phyloP scores from a whole-genome alignment of 2,888 invertebrate genomes.

The Stenoptilia bipunctidactyla region DNA sequence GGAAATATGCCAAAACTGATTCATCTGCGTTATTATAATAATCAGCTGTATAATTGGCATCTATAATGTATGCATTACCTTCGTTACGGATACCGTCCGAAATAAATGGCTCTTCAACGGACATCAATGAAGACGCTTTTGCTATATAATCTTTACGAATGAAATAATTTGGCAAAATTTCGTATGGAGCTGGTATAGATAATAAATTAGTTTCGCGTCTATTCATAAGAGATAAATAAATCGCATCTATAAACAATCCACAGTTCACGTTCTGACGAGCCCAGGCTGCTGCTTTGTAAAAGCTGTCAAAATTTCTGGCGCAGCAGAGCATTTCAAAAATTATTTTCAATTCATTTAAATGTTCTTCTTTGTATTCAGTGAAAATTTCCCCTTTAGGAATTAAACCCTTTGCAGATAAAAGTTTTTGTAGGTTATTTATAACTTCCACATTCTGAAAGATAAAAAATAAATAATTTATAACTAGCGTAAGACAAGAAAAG shows the following conservation, averaged over 20 bases:
- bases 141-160: slow-evolving; percentile 72
- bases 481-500: background rate
- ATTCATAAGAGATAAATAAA: slow-evolving; percentile 69
- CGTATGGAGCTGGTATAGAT: slow-evolving; percentile 75
- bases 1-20: slow-evolving; percentile 75
- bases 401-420: slow-evolving; percentile 25
- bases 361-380: slow-evolving; percentile 39
- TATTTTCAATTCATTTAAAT: slow-evolving; percentile 37
- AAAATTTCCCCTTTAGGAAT: slow-evolving; percentile 49
- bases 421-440: slow-evolving; percentile 26
- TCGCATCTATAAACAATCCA: slow-evolving; percentile 72
- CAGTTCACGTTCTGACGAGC: slow-evolving; percentile 74
- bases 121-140: slow-evolving; percentile 40
- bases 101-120: slow-evolving; percentile 25
- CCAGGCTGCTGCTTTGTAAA: slow-evolving; percentile 71
- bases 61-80: slow-evolving; percentile 45
- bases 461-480: slow-evolving; percentile 1
- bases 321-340: slow-evolving; percentile 62
- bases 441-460: slow-evolving; percentile 38
- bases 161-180: slow-evolving; percentile 77
- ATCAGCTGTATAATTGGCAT: slow-evolving; percentile 48
- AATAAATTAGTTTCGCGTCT: slow-evolving; percentile 71
- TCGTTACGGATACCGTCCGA: slow-evolving; percentile 34
- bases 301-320: slow-evolving; percentile 70
- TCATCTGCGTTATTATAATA: slow-evolving; percentile 59